Percentiles rank a stretch among this genome's conserved stretches.
Evolutionary conservation across 2,888 invertebrate species (phyloP).

Genomic region (Neoascia interrupta): DNA sequence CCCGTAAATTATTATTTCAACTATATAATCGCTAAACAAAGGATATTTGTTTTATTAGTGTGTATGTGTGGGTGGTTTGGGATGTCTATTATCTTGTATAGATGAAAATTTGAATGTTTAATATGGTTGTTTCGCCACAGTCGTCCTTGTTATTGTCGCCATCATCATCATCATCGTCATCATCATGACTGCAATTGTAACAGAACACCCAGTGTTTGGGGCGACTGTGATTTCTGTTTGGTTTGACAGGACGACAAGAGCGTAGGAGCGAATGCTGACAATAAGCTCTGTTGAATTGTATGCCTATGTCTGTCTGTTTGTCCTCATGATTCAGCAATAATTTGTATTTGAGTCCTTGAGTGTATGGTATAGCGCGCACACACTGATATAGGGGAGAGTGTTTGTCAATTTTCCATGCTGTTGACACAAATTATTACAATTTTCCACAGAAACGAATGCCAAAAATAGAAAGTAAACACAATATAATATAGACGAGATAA

Average conservation of each 20-base stretch:
- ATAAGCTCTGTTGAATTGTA: constrained; percentile 33
- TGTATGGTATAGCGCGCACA: too few species aligned
- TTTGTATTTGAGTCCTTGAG: constrained; percentile 32
- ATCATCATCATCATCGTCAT: background rate
- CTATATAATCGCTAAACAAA: constrained; percentile 26
- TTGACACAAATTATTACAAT: constrained; percentile 46
- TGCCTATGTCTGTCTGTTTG: constrained; percentile 30
- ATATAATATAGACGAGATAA: background rate
- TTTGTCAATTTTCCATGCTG: constrained; percentile 39
- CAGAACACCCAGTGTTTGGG: background rate
- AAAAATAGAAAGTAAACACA: constrained; percentile 35
- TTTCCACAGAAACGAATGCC: constrained; percentile 26
- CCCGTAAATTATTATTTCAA: constrained; percentile 8
- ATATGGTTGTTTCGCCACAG: constrained; percentile 41
- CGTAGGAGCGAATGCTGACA: constrained; percentile 4
- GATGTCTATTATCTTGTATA: background rate
- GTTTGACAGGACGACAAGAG: constrained; percentile 9
- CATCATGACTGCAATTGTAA: constrained; percentile 29
- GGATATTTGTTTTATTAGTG: constrained; percentile 7
- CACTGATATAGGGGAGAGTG: constrained; percentile 3
- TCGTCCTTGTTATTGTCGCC: constrained; percentile 44
- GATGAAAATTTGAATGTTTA: constrained; percentile 48
- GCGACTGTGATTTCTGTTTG: constrained; percentile 31
- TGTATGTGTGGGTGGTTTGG: background rate
- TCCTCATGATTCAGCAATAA: constrained; percentile 35